Base-by-base conservation (phyloP, 2,888 invertebrate species). In the Thalpophila matura region DNA sequence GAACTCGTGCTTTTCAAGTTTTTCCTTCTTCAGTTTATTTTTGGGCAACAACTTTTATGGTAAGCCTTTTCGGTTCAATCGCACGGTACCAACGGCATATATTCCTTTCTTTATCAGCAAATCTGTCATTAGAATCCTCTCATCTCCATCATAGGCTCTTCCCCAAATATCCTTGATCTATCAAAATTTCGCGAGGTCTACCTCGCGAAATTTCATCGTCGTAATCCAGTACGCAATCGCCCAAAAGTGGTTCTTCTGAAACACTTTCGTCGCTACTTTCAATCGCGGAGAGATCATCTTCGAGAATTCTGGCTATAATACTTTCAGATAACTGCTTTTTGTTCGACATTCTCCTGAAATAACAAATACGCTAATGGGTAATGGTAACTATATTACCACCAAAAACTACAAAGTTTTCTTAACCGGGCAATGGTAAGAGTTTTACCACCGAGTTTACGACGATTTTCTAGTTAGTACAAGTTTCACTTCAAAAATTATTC, bases 51-150 rank as follows among this genome's bases (percentile, higher is more conserved):
- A 33, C 27, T 49, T 49, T 47, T 60, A 40, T 33, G 60, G 54
- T 49, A 54, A 29, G 27, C 54, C 54, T 49, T 54, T 54, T 42
- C 54, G 54, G 47, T 61, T 61, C 35, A 55, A 35, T 1, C 60
- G 54, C 3, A 49, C 60, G 33, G 42, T 61, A 35, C 54, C 49
- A 0, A 35, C 47, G 14, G 42, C 54, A 29, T 35, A 55, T 35
- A 55, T 53, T 47, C 46, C 47, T 66, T 56, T 60, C 46, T 60
- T 51, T 47, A 43, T 42, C 40, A 65, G 56, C 18, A 50, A 50
- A 56, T 51, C 51, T 18, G n/a, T 47, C 56, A 66, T 56, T 10
- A 66, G 18, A 22, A 16, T 31, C n/a, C 47, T 33, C 22, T 33
- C 31, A 0, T 33, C 46, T 46, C 46, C 46, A 47, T 14, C 31